Base-by-base conservation (phyloP, 2,797 vertebrate species). In the Takifugu ocellatus region DNA sequence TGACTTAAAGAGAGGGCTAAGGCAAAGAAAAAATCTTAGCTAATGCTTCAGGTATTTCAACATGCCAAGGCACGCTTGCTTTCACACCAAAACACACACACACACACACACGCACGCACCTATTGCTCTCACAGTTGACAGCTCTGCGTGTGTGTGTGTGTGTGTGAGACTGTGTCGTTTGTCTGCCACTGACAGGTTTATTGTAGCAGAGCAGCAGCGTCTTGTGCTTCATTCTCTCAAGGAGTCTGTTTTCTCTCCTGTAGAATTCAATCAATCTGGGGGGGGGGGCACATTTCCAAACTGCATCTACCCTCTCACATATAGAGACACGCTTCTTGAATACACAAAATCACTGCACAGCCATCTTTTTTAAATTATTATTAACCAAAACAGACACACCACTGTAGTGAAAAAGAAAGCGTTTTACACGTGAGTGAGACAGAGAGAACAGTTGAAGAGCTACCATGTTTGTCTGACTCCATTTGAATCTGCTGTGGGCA, bases 211-310 rank as follows among this genome's bases (percentile, higher is more conserved):
- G 79, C 79, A 82, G 75, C 68, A 16, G 62, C 53, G 74, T 75
- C 77, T 73, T 83, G 78, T 82, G 84, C 72, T 39, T 39, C 36
- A 77, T 85, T 84, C 79, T 86, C 76, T 85, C 86, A 86, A 87
- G 84, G 70, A 83, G 82, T 59, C 79, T 47, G 77, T 84, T 87
- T 87, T 88, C 81, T 76, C 66, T 84, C 67, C 81, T 84, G 84
- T 80, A 88, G 75, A 79, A 85, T 85, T 84, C 84, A 86, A 87
- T 90, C 87, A 84, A 84, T 89, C 79, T 81, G 72, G 77, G 73
- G 70, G 72, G 75, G 7, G 29, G 29, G 29, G 2, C 9, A 10
- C 48, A 27, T 53, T 79, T 82, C 72, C 50, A 10, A 56, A 48
- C 49, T 43, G 49, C 46, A 62, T 80, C 71, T 49, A 9, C 59